Base-by-base conservation (phyloP, 2,797 vertebrate species). In the Tachyglossus aculeatus region DNA sequence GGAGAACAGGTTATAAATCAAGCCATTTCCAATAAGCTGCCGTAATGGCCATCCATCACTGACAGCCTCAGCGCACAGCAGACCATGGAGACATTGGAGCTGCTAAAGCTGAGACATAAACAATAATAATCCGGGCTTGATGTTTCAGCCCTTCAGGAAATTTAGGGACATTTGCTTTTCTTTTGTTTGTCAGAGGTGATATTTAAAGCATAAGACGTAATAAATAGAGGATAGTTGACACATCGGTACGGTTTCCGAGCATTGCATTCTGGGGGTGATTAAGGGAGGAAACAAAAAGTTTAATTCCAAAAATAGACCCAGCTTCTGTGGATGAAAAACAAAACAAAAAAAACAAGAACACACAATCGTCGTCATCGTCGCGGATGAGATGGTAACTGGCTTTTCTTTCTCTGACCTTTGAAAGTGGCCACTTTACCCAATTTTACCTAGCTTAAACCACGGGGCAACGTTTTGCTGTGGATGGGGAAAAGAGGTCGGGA, bases 1-100 rank as follows among this genome's bases (percentile, higher is more conserved):
- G 95, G 93, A 95, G 94, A 93, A 86, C 93, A 89, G 96, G 93
- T 94, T 95, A 96, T 99, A 99, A 98, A 99, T 99, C 98, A 99
- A 96, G 95, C 95, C 94, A 95, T 97, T 98, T 98, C 96, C 97
- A 99, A 98, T 98, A 99, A 98, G 97, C 96, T 96, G 96, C 96
- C 92, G 95, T 98, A 98, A 97, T 96, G 96, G 96, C 96, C 95
- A 98, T 99, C 96, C 96, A 98, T 99, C 98, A 99, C 95, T 94
- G 94, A 92, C 91, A 93, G 89, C 89, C 86, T 85, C 90, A 25
- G 90, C 85, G 86, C 91, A 93, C 92, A 90, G 92, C 92, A 91
- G 93, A 94, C 94, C 95, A 94, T 92, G 93, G 94, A 94, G 94
- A 95, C 93, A 94, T 94, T 91, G 93, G 94, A 92, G 91, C 95